Evolutionary conservation across 2,888 invertebrate genomes (phyloP), one percentile per base, ranked within the genome.

Genomic region (Glaucopsyche alexis): DNA sequence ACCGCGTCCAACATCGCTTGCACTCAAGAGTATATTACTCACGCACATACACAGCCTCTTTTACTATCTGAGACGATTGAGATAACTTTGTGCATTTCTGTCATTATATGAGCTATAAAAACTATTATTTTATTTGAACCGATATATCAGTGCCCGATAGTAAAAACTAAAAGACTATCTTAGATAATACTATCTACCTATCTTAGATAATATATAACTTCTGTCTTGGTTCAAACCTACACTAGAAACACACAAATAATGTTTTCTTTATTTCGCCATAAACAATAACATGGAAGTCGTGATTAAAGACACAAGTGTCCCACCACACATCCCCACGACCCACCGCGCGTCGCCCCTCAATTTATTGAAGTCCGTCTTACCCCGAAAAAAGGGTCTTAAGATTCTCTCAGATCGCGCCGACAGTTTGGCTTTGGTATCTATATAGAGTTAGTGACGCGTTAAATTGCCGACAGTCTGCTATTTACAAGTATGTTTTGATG

Each of bases 311-410:
- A 69, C 69, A 69, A 69, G 69, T 69, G 67, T 19, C 47, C 29
- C 45, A 9, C 29, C 64, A 38, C 66, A 82, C 85, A 80, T 87
- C 89, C 88, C 89, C 84, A 11, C 52, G n/a, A 0, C 55, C 19
- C 55, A 16, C 60, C 60, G 60, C 29, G 38, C 29, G 29, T 82
- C 85, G 80, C 88, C 89, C 88, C 89, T 84, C 90, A 90, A 91
- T 91, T 90, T 90, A 90, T 90, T 85, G 86, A 83, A 85, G 85
- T 86, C 82, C 87, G 83, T 86, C 87, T 87, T 84, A 82, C 84
- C 80, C 84, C 82, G 80, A 82, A 84, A 87, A 88, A 89, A 87
- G 87, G 88, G 88, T 85, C 89, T 87, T 85, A 74, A 74, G 71
- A 76, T 75, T 73, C 60, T 72, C 64, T 69, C 71, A 76, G 74